These are phyloP conservation scores for Protaetia brevitarsis DNA, from an alignment of 1,140 invertebrate genomes.

Conservation along the genomic window DNA sequence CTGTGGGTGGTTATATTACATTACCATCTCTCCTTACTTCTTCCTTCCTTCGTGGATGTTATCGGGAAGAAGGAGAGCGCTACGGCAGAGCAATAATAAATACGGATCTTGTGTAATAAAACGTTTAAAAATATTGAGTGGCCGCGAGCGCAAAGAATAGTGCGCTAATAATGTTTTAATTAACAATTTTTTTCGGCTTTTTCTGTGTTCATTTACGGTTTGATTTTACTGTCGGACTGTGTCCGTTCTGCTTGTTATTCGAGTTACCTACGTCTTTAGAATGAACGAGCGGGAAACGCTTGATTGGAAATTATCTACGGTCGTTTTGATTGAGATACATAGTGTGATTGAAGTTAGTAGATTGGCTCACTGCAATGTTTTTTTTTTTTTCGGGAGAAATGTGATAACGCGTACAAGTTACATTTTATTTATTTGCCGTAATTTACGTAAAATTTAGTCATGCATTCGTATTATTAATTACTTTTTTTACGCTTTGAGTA, in stretches of 20 bases:
- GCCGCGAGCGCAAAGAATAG: constrained; percentile 24
- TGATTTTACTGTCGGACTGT: constrained; percentile 7
- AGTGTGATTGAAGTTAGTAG: background rate
- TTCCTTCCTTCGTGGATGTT: background rate
- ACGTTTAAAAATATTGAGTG: constrained; percentile 25
- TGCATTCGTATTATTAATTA: too few relatives aligned
- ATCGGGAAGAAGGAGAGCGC: background rate
- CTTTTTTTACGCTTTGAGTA: too few relatives aligned
- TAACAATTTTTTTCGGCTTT: constrained; percentile 12
- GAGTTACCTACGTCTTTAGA: background rate
- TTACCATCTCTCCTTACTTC: constrained; percentile 22
- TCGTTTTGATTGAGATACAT: background rate
- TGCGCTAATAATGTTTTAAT: constrained; percentile 24
- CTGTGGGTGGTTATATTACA: constrained; percentile 30
- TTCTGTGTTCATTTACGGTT: constrained; percentile 17
- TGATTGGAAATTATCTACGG: constrained; percentile 10
- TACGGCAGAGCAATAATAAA: constrained; percentile 3
- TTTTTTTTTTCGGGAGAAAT: too few relatives aligned
- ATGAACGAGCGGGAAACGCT: too few relatives aligned
- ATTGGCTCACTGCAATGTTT: background rate
- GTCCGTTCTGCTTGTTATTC: background rate
- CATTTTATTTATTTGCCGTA: too few relatives aligned
- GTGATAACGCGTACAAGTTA: too few relatives aligned
- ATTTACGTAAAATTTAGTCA: too few relatives aligned
- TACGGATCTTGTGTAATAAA: constrained; percentile 18